phyloP scores from a whole-genome alignment of 92 coral and sea anemone genomes.

The Siderastrea radians region DNA sequence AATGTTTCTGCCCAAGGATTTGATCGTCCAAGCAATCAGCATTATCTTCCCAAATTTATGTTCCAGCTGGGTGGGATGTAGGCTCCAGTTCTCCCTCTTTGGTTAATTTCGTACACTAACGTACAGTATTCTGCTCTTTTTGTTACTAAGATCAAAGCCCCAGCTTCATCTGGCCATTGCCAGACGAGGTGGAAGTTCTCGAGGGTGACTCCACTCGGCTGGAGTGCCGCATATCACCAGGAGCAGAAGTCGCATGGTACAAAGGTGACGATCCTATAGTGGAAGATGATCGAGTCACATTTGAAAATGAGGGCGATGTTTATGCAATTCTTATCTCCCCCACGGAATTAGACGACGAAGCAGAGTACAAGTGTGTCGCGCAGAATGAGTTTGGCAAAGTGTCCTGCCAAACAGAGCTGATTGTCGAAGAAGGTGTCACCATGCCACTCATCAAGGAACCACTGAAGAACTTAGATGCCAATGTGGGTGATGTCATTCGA shows the following conservation, averaged over 20 bases:
- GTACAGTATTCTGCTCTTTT: too few relatives aligned
- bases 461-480: constrained; percentile 67
- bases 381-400: constrained; percentile 81
- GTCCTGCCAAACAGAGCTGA: constrained; percentile 75
- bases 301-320: constrained; percentile 77
- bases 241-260: constrained; percentile 82
- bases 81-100: too few relatives aligned
- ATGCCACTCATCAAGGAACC: constrained; percentile 91
- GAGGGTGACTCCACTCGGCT: constrained; percentile 87
- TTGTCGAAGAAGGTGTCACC: constrained; percentile 92
- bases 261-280: constrained; percentile 82
- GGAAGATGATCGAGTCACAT: constrained; percentile 80
- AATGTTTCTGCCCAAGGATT: too few relatives aligned
- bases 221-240: constrained; percentile 85
- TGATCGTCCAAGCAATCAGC: too few relatives aligned
- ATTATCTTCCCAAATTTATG: too few relatives aligned
- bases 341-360: constrained; percentile 91
- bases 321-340: constrained; percentile 80
- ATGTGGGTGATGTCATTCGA: constrained; percentile 85
- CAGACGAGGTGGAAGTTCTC: constrained; percentile 89
- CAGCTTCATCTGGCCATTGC: constrained; percentile 58
- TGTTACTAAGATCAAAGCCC: constrained; percentile 13
- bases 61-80: too few relatives aligned
- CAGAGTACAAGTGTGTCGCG: constrained; percentile 86
- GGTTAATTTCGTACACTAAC: too few relatives aligned